Conservation (phyloP, 2,797 vertebrate genomes). For the Gymnothorax reevesii region DNA sequence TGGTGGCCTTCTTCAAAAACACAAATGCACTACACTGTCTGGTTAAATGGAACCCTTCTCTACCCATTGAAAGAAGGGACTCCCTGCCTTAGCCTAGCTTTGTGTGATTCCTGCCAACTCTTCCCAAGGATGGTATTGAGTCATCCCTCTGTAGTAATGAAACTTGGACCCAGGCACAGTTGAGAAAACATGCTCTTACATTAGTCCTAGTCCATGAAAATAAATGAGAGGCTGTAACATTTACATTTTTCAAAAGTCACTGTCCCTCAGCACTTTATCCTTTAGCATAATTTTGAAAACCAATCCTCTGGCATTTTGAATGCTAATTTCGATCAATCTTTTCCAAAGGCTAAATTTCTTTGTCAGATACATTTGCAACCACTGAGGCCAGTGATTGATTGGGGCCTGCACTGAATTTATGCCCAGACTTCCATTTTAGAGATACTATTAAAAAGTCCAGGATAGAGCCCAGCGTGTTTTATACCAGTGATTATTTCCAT, state of each 20-base stretch:
- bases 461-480: not conserved
- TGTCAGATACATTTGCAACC: not conserved
- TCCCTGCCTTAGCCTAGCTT: not conserved
- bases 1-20: conserved; percentile 19
- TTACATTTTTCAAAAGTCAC: not conserved
- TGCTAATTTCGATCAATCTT: not conserved
- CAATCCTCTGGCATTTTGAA: not conserved
- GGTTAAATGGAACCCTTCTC: conserved; percentile 16
- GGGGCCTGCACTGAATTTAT: not conserved
- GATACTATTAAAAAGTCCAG: not conserved
- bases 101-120: conserved; percentile 10
- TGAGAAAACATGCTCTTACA: not conserved
- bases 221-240: not conserved
- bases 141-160: not conserved
- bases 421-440: not conserved
- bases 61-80: not conserved
- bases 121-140: not conserved
- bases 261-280: not conserved
- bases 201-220: not conserved
- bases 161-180: not conserved
- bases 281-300: not conserved
- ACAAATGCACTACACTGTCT: conserved; percentile 7
- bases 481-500: not conserved
- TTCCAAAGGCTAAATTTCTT: not conserved
- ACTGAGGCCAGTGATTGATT: not conserved